Evolutionary conservation across 2,113 vertebrate genomes (phyloP), one percentile per base, ranked within the genome.

Genomic region (Albula goreensis): DNA sequence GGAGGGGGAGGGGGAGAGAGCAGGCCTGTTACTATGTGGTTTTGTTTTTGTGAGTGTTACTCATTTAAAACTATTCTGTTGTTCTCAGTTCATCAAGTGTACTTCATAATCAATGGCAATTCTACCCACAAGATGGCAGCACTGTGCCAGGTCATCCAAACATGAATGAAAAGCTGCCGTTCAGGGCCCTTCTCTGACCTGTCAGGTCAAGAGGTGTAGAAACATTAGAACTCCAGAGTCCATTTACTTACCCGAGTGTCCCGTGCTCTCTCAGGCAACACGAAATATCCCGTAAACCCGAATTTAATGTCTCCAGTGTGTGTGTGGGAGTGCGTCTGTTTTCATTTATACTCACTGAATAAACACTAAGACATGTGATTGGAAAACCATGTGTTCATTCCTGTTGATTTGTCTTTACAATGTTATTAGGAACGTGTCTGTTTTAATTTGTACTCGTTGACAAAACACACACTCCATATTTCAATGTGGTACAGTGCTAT

Each of bases 81-180:
- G 31, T 41, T 41, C 31, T 41, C 31, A 41, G 31, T 41, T 41
- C 1, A 1, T 41, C 31, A 41, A 41, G 0, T 41, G 31, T 41
- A 41, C 31, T 41, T 41, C 31, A 41, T 41, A 41, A 7, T 31
- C n/a, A 74, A 25, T 25, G n/a, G 8, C 8, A 31, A 10, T n/a
- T 81, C 50, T n/a, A n/a, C n/a, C 80, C 80, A 81, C 17, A 81
- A 81, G 80, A 48, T 81, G 51, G 80, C 80, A 53, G 80, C 50
- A 52, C 15, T 22, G 49, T 53, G 11, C 50, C 80, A 81, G 6
- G 50, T 80, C 4, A 17, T 17, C 12, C 3, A 50, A 80, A 80
- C 12, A 31, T 2, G 31, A n/a, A 2, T 8, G 17, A 17, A 50
- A 19, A 1, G 17, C 3, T 22, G 17, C 1, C 3, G 15, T 5